Evolutionary conservation across 1,140 invertebrate genomes (phyloP).

Genomic region (Subanguina moxae): DNA sequence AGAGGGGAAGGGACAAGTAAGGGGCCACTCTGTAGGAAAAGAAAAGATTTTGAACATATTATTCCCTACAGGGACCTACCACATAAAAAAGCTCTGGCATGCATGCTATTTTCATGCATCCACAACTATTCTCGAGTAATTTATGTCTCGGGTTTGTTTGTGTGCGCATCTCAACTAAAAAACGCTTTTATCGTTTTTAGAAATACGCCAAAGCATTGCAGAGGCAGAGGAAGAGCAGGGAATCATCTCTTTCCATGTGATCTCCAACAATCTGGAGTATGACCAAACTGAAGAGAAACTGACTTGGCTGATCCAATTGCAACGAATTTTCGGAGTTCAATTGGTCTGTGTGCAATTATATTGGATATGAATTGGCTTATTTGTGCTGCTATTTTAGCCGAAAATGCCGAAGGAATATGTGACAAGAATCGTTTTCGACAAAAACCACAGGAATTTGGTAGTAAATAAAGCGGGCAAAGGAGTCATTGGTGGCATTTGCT

Average conservation of each 20-base stretch:
- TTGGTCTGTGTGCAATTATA: slow-evolving; percentile 59
- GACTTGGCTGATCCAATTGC: slow-evolving; percentile 84
- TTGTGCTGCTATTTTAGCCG: slow-evolving; percentile 74
- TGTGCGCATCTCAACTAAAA: no score
- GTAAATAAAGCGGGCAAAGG: slow-evolving; percentile 52
- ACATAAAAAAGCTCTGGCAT: no score
- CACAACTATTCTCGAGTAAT: no score
- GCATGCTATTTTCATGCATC: no score
- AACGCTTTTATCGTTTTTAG: neutral
- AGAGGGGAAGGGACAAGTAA: no score
- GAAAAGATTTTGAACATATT: no score
- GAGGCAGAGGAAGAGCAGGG: slow-evolving; percentile 35
- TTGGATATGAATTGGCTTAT: slow-evolving; percentile 91
- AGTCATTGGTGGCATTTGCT: slow-evolving; percentile 96
- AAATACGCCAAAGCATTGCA: slow-evolving; percentile 27
- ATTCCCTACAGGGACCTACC: no score
- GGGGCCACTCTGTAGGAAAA: no score
- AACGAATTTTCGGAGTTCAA: slow-evolving; percentile 60
- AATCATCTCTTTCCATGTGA: slow-evolving; percentile 35
- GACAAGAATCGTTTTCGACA: slow-evolving; percentile 90
- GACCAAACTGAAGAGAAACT: slow-evolving; percentile 31
- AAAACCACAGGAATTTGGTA: slow-evolving; percentile 66
- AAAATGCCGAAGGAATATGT: slow-evolving; percentile 98
- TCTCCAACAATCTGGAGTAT: slow-evolving; percentile 25
- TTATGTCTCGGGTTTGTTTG: no score